These are phyloP conservation scores for Knipowitschia caucasica DNA, from an alignment of 2,797 vertebrate genomes.

Conservation along the genomic window DNA sequence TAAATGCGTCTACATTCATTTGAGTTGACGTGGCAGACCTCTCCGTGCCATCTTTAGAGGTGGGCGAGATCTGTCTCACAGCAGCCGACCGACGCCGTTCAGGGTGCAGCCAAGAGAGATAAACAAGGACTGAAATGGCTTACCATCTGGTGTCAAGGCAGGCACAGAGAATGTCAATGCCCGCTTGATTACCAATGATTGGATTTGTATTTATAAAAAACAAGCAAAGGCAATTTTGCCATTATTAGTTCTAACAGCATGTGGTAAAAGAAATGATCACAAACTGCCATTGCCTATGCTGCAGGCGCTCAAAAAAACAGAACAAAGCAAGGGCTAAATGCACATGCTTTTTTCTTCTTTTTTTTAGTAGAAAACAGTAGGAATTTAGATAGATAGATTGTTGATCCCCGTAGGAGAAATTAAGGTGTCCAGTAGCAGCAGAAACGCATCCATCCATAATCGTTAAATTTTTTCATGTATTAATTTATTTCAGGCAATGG, in stretches of 20 bases:
- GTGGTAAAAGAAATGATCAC: not conserved
- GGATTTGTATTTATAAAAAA: not conserved
- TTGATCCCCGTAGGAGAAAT: too few relatives aligned
- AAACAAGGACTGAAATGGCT: constrained; percentile 12
- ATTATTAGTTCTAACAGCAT: not conserved
- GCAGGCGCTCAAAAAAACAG: too few relatives aligned
- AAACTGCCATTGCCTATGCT: too few relatives aligned
- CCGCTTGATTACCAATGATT: not conserved
- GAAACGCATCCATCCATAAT: too few relatives aligned
- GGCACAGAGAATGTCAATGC: constrained; percentile 20
- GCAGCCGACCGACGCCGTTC: constrained; percentile 21
- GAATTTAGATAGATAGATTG: too few relatives aligned
- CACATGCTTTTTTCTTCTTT: too few relatives aligned
- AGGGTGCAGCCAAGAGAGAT: constrained; percentile 21
- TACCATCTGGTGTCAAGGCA: constrained; percentile 40
- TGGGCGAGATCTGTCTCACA: constrained; percentile 40
- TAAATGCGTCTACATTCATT: constrained; percentile 72
- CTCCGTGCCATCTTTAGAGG: constrained; percentile 31
- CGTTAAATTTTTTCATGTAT: too few relatives aligned
- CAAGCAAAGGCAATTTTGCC: not conserved
- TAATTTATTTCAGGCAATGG: too few relatives aligned
- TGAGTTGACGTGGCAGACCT: constrained; percentile 45
- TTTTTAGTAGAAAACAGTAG: too few relatives aligned
- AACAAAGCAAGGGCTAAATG: too few relatives aligned
- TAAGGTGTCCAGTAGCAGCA: too few relatives aligned